phyloP scores from a whole-genome alignment of 2,888 invertebrate species.

The Phyllotreta striolata region DNA sequence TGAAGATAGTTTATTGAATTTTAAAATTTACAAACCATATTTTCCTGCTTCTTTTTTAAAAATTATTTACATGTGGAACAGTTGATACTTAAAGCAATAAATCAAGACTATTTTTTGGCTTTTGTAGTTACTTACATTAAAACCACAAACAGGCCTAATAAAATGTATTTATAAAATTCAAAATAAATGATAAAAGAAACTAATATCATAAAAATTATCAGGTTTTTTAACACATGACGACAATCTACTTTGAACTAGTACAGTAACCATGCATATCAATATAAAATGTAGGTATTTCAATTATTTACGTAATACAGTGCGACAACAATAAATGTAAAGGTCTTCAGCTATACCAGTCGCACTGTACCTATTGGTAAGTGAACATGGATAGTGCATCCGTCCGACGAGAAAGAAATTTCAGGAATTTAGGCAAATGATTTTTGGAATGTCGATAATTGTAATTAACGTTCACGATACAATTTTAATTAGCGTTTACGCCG shows the following conservation, averaged over 20 bases:
- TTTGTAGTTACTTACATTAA: neutral
- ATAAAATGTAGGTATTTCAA: too few relatives aligned
- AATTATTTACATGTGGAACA: constrained; percentile 15
- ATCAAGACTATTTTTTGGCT: constrained; percentile 43
- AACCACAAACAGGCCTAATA: neutral
- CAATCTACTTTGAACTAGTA: too few relatives aligned
- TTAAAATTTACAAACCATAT: neutral
- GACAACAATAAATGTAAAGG: too few relatives aligned
- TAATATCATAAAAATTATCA: too few relatives aligned
- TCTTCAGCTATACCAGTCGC: too few relatives aligned
- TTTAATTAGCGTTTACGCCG: neutral
- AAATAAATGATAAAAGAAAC: too few relatives aligned
- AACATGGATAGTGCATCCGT: neutral
- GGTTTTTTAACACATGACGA: too few relatives aligned
- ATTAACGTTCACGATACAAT: neutral
- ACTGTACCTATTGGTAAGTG: too few relatives aligned
- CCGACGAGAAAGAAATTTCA: neutral
- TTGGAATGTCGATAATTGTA: neutral
- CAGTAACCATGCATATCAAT: too few relatives aligned
- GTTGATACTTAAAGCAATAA: constrained; percentile 49
- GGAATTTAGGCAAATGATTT: neutral
- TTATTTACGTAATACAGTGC: too few relatives aligned
- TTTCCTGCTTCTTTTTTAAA: neutral
- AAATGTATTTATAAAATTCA: too few relatives aligned
- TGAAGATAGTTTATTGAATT: neutral